A percentile compares a stretch with the other conserved stretches of the same genome.
Evolutionary conservation across 2,797 vertebrate genomes (phyloP).

Genomic region (Geotrypetes seraphini): DNA sequence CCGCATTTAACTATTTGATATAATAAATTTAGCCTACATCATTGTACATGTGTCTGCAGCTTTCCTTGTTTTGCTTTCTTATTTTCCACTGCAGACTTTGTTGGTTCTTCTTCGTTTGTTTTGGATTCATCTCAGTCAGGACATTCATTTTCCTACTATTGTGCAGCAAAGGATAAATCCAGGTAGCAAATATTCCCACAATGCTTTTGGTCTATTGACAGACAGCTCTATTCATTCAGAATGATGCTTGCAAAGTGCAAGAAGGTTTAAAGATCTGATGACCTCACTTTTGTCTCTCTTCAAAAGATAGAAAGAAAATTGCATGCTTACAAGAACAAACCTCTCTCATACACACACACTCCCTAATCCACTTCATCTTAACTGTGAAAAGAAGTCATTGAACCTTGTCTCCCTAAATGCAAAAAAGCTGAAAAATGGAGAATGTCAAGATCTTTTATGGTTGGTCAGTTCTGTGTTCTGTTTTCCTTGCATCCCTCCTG

Average conservation of each 20-base stretch:
- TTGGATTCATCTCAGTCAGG: too few species aligned
- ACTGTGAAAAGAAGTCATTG: slow-evolving; percentile 1
- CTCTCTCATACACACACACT: slow-evolving; percentile 12
- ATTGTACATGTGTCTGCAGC: too few species aligned
- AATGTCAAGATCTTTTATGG: neutral
- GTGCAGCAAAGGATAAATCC: too few species aligned
- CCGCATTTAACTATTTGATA: too few species aligned
- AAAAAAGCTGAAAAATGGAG: neutral
- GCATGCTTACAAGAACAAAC: slow-evolving; percentile 19
- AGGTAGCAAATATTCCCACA: slow-evolving; percentile 22
- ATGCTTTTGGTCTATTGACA: slow-evolving; percentile 16
- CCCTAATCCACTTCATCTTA: slow-evolving; percentile 7
- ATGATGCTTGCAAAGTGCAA: slow-evolving; percentile 23
- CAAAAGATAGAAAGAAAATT: too few species aligned
- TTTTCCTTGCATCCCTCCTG: neutral
- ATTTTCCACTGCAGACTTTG: too few species aligned
- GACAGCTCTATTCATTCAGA: slow-evolving; percentile 36
- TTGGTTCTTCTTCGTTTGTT: too few species aligned
- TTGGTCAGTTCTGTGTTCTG: too few species aligned
- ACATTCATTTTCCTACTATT: neutral
- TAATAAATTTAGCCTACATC: too few species aligned
- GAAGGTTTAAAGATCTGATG: slow-evolving; percentile 3
- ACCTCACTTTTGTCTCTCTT: slow-evolving; percentile 16
- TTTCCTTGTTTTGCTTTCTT: too few species aligned
- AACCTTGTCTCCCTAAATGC: slow-evolving; percentile 32